phyloP scores from a whole-genome alignment of 1,140 invertebrate genomes.

The Calycopis cecrops region DNA sequence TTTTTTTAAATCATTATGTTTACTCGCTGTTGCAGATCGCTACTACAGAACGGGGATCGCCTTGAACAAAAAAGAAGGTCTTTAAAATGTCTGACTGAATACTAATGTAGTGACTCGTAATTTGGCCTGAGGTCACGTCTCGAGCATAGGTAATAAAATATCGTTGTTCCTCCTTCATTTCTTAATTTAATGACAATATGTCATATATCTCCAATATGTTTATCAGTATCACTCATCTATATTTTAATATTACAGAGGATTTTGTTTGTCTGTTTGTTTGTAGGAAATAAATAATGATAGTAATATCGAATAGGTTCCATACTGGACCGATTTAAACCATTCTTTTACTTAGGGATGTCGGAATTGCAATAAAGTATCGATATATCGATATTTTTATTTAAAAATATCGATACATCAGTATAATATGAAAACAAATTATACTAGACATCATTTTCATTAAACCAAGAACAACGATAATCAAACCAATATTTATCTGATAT shows the following conservation, averaged over 20 bases:
- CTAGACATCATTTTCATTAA: too few relatives aligned
- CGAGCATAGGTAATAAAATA: conserved; percentile 12
- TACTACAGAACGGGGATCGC: conserved; percentile 25
- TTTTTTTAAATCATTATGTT: neutral
- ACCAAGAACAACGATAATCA: too few relatives aligned
- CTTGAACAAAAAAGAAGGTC: conserved; percentile 45
- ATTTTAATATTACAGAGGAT: neutral
- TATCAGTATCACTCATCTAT: neutral
- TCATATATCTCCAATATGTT: neutral
- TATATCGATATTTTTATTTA: too few relatives aligned
- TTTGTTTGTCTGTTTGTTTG: too few relatives aligned
- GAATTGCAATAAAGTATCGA: neutral
- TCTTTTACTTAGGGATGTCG: neutral
- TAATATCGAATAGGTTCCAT: too few relatives aligned
- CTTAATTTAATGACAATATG: neutral
- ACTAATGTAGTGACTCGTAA: conserved; percentile 28
- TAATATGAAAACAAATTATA: too few relatives aligned
- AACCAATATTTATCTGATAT: too few relatives aligned
- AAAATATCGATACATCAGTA: too few relatives aligned
- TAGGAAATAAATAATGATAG: too few relatives aligned
- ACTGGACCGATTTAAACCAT: too few relatives aligned
- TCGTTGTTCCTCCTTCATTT: conserved; percentile 10
- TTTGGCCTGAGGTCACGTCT: conserved; percentile 10
- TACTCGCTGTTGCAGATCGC: neutral
- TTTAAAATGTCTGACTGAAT: conserved; percentile 35